phyloP scores from a whole-genome alignment of 2,888 invertebrate genomes.

The Pristionchus maxplancki region DNA sequence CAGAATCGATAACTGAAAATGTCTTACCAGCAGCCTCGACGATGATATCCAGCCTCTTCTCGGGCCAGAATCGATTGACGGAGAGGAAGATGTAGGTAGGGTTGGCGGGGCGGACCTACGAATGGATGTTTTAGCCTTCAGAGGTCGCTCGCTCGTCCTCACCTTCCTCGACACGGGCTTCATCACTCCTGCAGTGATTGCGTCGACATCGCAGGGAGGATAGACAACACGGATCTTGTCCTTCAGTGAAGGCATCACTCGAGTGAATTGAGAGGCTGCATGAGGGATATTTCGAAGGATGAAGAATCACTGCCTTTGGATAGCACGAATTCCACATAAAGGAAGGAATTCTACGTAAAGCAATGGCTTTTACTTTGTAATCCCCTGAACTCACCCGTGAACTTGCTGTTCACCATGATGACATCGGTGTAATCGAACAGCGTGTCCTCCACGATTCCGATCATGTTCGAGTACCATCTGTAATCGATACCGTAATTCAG shows the following conservation, averaged over 20 bases:
- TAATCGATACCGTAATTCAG: background rate
- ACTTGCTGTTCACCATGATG: slow-evolving; percentile 80
- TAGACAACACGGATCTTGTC: slow-evolving; percentile 75
- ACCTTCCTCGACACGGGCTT: slow-evolving; percentile 61
- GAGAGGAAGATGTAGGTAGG: slow-evolving; percentile 73
- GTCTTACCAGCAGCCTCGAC: slow-evolving; percentile 73
- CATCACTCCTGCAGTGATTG: slow-evolving; percentile 52
- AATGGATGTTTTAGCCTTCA: background rate
- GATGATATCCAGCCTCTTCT: slow-evolving; percentile 76
- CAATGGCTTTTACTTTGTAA: too few species aligned
- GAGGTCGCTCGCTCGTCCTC: too few species aligned
- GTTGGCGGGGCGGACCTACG: slow-evolving; percentile 63
- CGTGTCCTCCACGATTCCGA: slow-evolving; percentile 77
- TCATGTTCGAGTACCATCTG: slow-evolving; percentile 75
- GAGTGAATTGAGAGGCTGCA: slow-evolving; percentile 68
- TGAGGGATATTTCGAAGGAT: background rate
- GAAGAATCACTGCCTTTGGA: too few species aligned
- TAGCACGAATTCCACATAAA: too few species aligned
- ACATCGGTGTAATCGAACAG: slow-evolving; percentile 80
- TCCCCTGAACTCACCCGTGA: slow-evolving; percentile 78
- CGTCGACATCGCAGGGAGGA: slow-evolving; percentile 76
- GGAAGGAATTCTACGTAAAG: too few species aligned
- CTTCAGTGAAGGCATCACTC: slow-evolving; percentile 74
- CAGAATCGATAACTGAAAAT: background rate
- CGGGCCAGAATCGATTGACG: slow-evolving; percentile 77